These are phyloP conservation scores for Laspeyria flexula DNA, from an alignment of 2,888 invertebrate genomes.

Conservation along the genomic window DNA sequence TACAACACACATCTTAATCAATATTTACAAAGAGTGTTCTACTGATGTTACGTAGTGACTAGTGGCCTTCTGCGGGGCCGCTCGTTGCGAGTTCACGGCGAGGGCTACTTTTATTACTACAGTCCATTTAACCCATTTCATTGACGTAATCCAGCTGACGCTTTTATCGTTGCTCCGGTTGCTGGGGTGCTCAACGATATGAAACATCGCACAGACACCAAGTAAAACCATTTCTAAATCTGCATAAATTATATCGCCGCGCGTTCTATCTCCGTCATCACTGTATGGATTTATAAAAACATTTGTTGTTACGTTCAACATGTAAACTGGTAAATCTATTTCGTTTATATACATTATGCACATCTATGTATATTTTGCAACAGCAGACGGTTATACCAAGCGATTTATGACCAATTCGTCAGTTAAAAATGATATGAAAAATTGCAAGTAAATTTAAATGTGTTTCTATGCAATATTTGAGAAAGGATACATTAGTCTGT, in stretches of 20 bases:
- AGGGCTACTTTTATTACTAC: conserved; percentile 76
- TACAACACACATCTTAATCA: conserved; percentile 1
- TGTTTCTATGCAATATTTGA: conserved; percentile 18
- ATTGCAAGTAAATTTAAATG: conserved; percentile 15
- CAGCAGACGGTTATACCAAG: conserved; percentile 9
- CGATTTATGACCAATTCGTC: conserved; percentile 15
- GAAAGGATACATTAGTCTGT: conserved; percentile 17
- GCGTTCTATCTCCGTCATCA: conserved; percentile 25
- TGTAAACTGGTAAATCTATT: conserved; percentile 22
- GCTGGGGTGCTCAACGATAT: conserved; percentile 40
- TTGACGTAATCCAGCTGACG: conserved; percentile 69
- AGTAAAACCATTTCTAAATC: conserved; percentile 27
- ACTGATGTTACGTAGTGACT: conserved; percentile 46
- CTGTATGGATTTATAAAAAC: conserved; percentile 21
- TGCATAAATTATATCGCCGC: conserved; percentile 25
- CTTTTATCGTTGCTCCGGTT: conserved; percentile 56
- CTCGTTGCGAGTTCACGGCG: conserved; percentile 71
- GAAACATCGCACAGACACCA: conserved; percentile 22
- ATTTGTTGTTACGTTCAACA: conserved; percentile 13
- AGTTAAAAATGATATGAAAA: conserved; percentile 7
- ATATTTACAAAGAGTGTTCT: conserved; percentile 44
- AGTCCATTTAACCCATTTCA: conserved; percentile 78
- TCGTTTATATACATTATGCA: conserved; percentile 22
- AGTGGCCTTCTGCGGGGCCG: conserved; percentile 67
- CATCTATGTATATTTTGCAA: conserved; percentile 15